phyloP scores from a whole-genome alignment of 2,888 invertebrate genomes.

The Antitype chi region DNA sequence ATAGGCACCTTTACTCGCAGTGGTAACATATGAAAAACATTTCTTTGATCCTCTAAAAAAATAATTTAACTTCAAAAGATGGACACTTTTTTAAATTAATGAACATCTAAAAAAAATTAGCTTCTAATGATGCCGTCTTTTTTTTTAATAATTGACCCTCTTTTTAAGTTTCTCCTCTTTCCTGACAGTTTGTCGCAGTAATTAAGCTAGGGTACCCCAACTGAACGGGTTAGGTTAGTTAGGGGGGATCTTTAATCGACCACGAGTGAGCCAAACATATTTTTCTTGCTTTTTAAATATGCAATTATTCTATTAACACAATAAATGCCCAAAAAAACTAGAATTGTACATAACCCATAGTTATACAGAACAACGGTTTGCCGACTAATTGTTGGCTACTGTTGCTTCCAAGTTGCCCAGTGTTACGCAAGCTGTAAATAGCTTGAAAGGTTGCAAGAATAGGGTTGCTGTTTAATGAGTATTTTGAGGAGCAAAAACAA shows the following conservation, averaged over 20 bases:
- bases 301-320: background rate
- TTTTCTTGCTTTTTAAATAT: background rate
- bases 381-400: background rate
- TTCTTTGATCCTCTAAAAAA: background rate
- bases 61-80: background rate
- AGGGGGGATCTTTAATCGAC: no score
- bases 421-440: background rate
- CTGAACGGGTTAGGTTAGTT: no score
- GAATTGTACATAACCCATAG: background rate
- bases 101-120: background rate
- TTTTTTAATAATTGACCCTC: no score
- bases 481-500: background rate
- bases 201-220: no score
- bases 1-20: background rate
- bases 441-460: no score
- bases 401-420: background rate
- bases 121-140: background rate
- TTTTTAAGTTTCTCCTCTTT: background rate
- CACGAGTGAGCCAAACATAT: no score
- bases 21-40: no score
- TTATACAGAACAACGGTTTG: background rate
- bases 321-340: background rate
- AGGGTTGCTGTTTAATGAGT: background rate
- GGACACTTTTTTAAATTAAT: background rate
- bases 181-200: background rate